phyloP scores from a whole-genome alignment of 2,888 invertebrate genomes.

The Dione juno region DNA sequence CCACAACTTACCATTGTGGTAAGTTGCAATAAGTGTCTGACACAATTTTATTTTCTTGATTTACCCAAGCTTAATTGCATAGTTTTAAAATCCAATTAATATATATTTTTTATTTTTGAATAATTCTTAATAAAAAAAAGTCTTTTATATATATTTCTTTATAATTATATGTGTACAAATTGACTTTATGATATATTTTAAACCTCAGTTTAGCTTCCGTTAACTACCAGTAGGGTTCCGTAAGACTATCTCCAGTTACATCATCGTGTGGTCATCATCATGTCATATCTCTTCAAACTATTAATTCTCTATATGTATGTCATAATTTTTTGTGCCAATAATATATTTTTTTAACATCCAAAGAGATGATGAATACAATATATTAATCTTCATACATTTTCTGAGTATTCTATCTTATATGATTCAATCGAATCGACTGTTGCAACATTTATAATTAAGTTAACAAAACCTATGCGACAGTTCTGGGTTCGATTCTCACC shows the following conservation, averaged over 20 bases:
- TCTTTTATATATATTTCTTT: too few relatives aligned
- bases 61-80: too few relatives aligned
- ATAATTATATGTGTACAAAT: too few relatives aligned
- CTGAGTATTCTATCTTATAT: not conserved
- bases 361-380: conserved; percentile 1
- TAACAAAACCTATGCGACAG: too few relatives aligned
- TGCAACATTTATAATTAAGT: too few relatives aligned
- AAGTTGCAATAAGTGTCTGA: too few relatives aligned
- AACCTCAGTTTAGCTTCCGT: not conserved
- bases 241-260: not conserved
- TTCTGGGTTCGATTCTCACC: too few relatives aligned
- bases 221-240: not conserved
- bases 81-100: too few relatives aligned
- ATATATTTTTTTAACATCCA: not conserved
- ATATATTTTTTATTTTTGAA: too few relatives aligned
- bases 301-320: not conserved
- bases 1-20: too few relatives aligned
- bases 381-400: not conserved
- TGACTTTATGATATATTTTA: not conserved
- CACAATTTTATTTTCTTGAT: too few relatives aligned
- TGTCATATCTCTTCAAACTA: conserved; percentile 4
- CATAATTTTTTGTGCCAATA: not conserved
- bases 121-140: too few relatives aligned
- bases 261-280: conserved; percentile 2
- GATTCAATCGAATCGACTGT: not conserved